Evolutionary conservation across 1,140 invertebrate genomes (phyloP), one percentile per base, ranked within the genome.

Genomic region (Pentalonia nigronervosa): DNA sequence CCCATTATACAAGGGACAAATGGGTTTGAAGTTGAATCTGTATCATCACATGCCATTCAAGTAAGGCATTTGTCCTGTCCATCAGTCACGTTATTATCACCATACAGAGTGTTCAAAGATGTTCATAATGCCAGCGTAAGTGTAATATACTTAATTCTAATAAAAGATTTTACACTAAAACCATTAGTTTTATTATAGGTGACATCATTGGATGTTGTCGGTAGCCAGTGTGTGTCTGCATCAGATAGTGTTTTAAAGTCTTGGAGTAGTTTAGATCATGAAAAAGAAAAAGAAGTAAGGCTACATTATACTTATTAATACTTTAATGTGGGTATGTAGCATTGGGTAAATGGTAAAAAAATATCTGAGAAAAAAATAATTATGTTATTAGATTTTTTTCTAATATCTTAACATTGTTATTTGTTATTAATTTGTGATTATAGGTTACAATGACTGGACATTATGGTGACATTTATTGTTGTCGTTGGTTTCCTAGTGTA

Each of bases 401-500:
- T 84, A 45, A 45, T 41, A 45, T 41, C 17, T 20, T 88, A 87
- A 87, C 30, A 53, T 23, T 34, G 45, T 47, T 47, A 23, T 48
- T 48, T 89, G 41, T 56, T 76, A 60, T 56, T 34, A 25, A 91
- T 34, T 34, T 94, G 41, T 94, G 95, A 94, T 94, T 95, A 60
- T 94, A 97, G 95, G 95, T 97, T 94, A 95, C 96, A 89, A 94
- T 98, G 93, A 95, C 96, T 94, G 97, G 97, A 0, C 97, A 97
- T 95, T 95, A 96, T 84, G 96, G 96, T 94, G 97, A 97, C 94
- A 96, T 97, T 0, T 97, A 97, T 94, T 96, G 95, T 93, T 97
- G 97, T 94, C 95, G 95, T 89, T 97, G 97, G 94, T 97, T 97
- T 94, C 97, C 97, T 56, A 97, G 97, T 93, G 97, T 97, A 14